Base-by-base conservation (phyloP, 1,140 invertebrate genomes). In the Drosophila lini region DNA sequence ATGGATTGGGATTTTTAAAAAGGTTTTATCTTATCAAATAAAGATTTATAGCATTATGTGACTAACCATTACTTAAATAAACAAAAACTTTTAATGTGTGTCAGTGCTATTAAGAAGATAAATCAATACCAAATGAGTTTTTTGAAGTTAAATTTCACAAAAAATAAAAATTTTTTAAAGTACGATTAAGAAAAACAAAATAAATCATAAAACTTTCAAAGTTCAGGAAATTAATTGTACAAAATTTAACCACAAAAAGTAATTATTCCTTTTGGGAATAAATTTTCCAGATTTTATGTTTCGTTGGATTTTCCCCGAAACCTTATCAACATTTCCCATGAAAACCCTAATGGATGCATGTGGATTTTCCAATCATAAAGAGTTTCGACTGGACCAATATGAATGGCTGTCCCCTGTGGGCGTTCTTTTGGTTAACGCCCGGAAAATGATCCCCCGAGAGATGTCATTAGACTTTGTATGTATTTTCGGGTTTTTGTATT, bases 401-500 rank as follows among this genome's bases (percentile, higher is more conserved):
- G 42, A 70, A 47, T 44, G 19, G 67, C 50, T 58, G 19, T 67
- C 36, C 28, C 32, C 16, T 32, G 68, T 71, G 65, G 68, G 68
- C 68, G 68, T 71, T 36, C 15, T n/a, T 48, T 31, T 71, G 65
- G 65, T 36, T 41, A 71, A 71, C 52, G 68, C 65, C 68, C 68
- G 36, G 41, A 59, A 71, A 71, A 71, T 71, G 34, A 5, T 59
- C n/a, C 22, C 50, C 28, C 4, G 7, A 34, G 15, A 57, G 25
- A 38, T 40, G 52, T 71, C 44, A 47, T 71, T 71, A 70, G 25
- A 71, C 67, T 58, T 68, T 3, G 4, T 22, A 9, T 53, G 44
- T 71, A 34, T 71, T 70, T 71, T 45, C 15, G 28, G 19, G 68
- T 73, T 73, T 53, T 71, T 73, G 19, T 74, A 73, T 59, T 68